A percentile compares a stretch with the other conserved stretches of the same genome.
phyloP scores from a whole-genome alignment of 1,140 invertebrate species.

The Bradysia coprophila region DNA sequence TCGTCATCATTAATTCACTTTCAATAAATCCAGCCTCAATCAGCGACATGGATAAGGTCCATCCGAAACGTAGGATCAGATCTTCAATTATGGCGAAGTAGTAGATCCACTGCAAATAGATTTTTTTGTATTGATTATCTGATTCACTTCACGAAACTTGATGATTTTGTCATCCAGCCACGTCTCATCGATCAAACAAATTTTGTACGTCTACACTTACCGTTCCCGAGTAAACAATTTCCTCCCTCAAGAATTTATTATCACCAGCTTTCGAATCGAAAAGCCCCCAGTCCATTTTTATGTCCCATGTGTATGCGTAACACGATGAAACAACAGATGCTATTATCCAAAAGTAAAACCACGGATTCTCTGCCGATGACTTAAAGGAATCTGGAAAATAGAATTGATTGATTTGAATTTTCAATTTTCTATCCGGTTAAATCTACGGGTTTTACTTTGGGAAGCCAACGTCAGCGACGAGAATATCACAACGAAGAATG shows the following conservation, averaged over 20 bases:
- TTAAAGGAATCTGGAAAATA: constrained; percentile 33
- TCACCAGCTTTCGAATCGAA: constrained; percentile 66
- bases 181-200: too few species aligned
- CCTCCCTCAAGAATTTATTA: constrained; percentile 59
- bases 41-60: constrained; percentile 58
- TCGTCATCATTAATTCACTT: constrained; percentile 55
- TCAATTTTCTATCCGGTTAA: too few species aligned
- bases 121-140: background rate
- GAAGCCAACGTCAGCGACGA: constrained; percentile 9
- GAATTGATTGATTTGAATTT: background rate
- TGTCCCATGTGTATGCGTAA: constrained; percentile 87
- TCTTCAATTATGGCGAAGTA: constrained; percentile 97
- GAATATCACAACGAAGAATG: constrained; percentile 24
- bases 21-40: constrained; percentile 53
- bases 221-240: constrained; percentile 57
- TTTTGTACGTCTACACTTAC: constrained; percentile 20
- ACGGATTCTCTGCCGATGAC: constrained; percentile 49
- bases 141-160: too few species aligned
- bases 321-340: constrained; percentile 62
- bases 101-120: constrained; percentile 61
- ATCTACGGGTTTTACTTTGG: too few species aligned
- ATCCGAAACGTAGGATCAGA: constrained; percentile 70
- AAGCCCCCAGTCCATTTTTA: constrained; percentile 98
- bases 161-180: too few species aligned
- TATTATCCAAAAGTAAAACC: constrained; percentile 62